phyloP scores from a whole-genome alignment of 1,140 invertebrate genomes.

The Stegodyphus mimosarum region DNA sequence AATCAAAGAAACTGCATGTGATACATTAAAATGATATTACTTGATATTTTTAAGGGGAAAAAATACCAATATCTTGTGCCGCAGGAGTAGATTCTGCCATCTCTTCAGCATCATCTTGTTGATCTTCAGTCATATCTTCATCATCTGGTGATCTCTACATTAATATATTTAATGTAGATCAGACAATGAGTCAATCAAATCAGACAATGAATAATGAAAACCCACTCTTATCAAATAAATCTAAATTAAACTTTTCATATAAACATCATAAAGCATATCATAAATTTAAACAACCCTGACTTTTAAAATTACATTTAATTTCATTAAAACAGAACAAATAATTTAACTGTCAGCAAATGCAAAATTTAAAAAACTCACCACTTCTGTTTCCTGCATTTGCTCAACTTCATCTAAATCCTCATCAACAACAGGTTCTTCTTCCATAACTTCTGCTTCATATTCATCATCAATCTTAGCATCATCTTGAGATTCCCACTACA shows the following conservation, averaged over 20 bases:
- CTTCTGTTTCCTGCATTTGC: conserved; percentile 55
- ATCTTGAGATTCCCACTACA: conserved; percentile 50
- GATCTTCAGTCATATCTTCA: conserved; percentile 58
- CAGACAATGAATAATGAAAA: too few species aligned
- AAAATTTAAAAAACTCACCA: conserved; percentile 8
- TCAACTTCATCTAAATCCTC: conserved; percentile 64
- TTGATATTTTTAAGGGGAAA: background rate
- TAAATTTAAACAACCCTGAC: too few species aligned
- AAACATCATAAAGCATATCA: too few species aligned
- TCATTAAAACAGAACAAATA: too few species aligned
- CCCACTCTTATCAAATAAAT: too few species aligned
- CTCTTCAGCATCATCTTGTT: conserved; percentile 34
- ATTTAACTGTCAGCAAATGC: too few species aligned
- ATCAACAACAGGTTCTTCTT: conserved; percentile 51
- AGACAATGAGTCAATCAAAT: too few species aligned
- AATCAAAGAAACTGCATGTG: too few species aligned
- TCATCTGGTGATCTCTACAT: conserved; percentile 46
- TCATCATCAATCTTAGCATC: conserved; percentile 64
- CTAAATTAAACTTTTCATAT: too few species aligned
- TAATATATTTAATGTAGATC: background rate
- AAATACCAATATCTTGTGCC: too few species aligned
- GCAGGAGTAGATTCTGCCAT: conserved; percentile 20
- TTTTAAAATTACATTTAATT: too few species aligned
- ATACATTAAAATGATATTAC: background rate
- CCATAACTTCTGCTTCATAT: conserved; percentile 65